These are phyloP conservation scores for Buteo buteo DNA, from an alignment of 2,113 vertebrate species.

Conservation along the genomic window DNA sequence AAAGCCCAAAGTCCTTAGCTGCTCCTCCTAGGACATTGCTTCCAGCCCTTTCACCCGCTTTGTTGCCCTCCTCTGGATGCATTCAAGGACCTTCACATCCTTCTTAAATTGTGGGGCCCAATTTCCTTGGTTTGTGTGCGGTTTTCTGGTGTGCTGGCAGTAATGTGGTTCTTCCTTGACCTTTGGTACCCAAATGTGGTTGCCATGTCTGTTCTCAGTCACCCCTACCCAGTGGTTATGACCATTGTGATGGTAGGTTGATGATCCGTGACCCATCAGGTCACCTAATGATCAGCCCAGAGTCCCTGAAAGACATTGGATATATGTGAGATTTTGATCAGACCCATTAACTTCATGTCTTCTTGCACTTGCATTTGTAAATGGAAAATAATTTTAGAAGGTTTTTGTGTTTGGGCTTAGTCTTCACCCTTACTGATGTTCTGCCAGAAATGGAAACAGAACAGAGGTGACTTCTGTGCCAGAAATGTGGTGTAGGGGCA, in stretches of 20 bases:
- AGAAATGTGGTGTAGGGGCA: background rate
- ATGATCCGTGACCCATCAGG: background rate
- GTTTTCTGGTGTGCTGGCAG: background rate
- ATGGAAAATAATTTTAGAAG: background rate
- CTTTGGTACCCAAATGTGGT: background rate
- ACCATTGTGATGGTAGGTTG: background rate
- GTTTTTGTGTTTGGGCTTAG: background rate
- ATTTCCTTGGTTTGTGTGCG: background rate
- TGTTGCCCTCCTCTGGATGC: background rate
- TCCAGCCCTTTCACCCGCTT: background rate
- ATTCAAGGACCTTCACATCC: background rate
- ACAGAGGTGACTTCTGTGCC: background rate
- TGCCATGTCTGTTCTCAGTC: background rate
- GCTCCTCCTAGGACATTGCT: background rate
- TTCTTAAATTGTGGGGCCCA: background rate
- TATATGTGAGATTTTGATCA: background rate
- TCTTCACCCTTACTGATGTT: background rate
- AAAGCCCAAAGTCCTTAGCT: background rate
- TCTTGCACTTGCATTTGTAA: background rate
- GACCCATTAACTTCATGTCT: background rate
- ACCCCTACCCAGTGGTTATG: background rate
- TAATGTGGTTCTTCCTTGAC: background rate
- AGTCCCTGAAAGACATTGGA: background rate
- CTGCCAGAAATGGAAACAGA: background rate
- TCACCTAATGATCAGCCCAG: background rate